A percentile compares a stretch with the other conserved stretches of the same genome.
Conservation (phyloP, 2,113 vertebrate species). For the Spea multiplicata region DNA sequence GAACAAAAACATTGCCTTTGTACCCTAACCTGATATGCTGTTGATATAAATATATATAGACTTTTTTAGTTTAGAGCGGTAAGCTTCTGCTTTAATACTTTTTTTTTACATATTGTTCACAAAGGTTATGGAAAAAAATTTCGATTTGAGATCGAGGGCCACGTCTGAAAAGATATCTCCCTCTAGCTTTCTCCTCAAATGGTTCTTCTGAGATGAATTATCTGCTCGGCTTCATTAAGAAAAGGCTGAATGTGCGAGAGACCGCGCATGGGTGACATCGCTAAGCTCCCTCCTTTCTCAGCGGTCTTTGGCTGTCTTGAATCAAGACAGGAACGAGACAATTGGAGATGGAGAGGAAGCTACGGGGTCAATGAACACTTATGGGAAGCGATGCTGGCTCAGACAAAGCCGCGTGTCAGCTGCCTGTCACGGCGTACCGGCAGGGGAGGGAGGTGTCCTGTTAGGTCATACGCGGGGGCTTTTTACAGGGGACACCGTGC, state of each 20-base stretch:
- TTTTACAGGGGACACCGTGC: slow-evolving; percentile 7
- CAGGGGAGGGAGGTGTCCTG: slow-evolving; percentile 35
- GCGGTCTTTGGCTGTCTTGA: background rate
- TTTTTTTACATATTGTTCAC: background rate
- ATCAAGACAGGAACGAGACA: slow-evolving; percentile 37
- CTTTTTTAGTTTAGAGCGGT: no score
- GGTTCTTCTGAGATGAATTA: slow-evolving; percentile 15
- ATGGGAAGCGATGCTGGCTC: background rate
- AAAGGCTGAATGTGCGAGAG: background rate
- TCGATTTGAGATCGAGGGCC: background rate
- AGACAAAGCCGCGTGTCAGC: slow-evolving; percentile 42
- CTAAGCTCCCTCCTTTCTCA: slow-evolving; percentile 10
- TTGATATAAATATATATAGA: no score
- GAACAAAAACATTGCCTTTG: no score
- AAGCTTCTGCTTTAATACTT: no score
- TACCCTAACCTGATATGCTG: no score
- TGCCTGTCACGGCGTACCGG: slow-evolving; percentile 36
- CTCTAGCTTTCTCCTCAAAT: background rate
- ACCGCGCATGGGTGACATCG: background rate
- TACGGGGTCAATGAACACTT: slow-evolving; percentile 41
- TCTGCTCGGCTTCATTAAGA: slow-evolving; percentile 29
- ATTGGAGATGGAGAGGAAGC: slow-evolving; percentile 42
- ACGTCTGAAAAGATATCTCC: background rate
- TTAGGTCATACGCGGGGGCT: slow-evolving; percentile 26
- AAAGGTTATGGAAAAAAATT: background rate